Base-by-base conservation (phyloP, 2,113 vertebrate species). In the Pluvianellus socialis region DNA sequence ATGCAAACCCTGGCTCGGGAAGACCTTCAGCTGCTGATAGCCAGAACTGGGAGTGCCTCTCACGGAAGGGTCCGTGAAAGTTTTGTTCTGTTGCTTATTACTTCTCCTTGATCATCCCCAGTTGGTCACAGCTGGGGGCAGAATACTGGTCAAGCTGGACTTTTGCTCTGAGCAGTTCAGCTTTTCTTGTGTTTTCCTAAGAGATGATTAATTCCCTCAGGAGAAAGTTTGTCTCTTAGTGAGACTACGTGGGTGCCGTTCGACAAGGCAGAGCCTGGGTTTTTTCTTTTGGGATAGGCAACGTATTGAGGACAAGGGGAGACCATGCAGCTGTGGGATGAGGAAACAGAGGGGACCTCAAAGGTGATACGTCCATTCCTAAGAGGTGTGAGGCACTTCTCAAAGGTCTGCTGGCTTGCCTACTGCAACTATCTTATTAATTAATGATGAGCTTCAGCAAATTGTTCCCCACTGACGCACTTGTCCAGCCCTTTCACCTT, bases 11-110 rank as follows among this genome's bases (percentile, higher is more conserved):
- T 93, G 88, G 88, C 88, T 91, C 4, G 2, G 40, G 45, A 85
- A 76, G 52, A 72, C 74, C 42, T 88, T 93, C 32, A 62, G 56
- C 68, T 71, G 73, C 87, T 33, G 32, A n/a, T 18, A 88, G 91
- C 84, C 91, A 85, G 91, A 85, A 85, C 52, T 56, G 84, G 83
- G 91, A 93, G 79, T 72, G 88, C 52, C 88, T 81, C 68, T 67
- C 40, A 81, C 52, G 42, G 63, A 93, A 91, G 45, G 21, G 8
- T 67, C 85, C 2, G 6, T 72, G 74, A 91, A 72, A 75, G 42
- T 72, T 95, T 80, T 91, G 58, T 93, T 85, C 83, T 85, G 45
- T 40, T 91, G 35, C 45, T 88, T 67, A 15, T 91, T 84, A 61
- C 85, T 79, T 91, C 74, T 76, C 45, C 47, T 18, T 35, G 16